phyloP scores from a whole-genome alignment of 64 coral and sea anemone genomes.

The Stichodactyla helianthus region DNA sequence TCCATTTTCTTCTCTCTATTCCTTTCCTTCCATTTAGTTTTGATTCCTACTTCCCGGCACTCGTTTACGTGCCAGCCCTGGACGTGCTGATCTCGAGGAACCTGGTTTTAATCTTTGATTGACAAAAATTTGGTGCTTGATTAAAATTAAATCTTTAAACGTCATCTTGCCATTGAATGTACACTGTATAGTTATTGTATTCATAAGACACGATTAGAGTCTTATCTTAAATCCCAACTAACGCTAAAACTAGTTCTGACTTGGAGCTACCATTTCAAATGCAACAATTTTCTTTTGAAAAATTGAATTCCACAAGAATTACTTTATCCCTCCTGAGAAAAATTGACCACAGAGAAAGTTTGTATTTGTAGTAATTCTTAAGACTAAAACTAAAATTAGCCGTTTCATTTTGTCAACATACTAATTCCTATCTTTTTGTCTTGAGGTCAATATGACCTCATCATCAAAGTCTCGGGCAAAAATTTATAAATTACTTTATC shows the following conservation, averaged over 20 bases:
- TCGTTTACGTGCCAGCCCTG: neutral
- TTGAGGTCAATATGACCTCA: neutral
- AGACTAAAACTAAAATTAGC: neutral
- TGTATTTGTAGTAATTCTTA: neutral
- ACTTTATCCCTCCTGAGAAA: neutral
- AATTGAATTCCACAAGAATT: neutral
- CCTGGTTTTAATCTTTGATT: neutral
- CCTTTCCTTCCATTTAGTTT: neutral
- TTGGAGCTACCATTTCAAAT: too few relatives aligned
- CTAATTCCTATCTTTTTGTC: neutral
- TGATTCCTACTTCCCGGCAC: neutral
- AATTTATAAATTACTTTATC: slow-evolving; percentile 2
- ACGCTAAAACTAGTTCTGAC: too few relatives aligned
- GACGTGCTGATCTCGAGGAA: neutral
- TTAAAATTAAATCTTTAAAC: neutral
- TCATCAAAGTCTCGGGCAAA: neutral
- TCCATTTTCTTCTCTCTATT: neutral
- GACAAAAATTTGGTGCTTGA: neutral
- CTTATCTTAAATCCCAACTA: neutral
- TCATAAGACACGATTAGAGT: neutral
- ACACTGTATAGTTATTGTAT: neutral
- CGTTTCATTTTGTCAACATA: neutral
- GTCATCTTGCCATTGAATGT: neutral
- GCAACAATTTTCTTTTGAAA: neutral
- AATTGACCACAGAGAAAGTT: neutral